phyloP scores from a whole-genome alignment of 53 echinoderm and acorn worm species.

The Patiria pectinifera region DNA sequence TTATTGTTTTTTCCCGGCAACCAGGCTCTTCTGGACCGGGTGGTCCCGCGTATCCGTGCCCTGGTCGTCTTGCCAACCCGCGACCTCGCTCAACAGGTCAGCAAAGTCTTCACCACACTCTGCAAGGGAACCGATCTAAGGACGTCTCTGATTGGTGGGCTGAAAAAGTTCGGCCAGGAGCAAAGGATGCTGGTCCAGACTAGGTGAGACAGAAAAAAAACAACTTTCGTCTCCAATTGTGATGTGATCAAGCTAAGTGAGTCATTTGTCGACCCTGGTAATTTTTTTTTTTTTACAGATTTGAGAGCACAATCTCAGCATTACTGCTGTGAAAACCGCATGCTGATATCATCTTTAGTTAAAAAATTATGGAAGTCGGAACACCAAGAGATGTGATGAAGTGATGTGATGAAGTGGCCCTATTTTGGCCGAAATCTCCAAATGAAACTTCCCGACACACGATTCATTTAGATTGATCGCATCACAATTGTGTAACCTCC shows the following conservation, averaged over 20 bases:
- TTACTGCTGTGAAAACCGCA: no score
- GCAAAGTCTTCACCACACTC: slow-evolving; percentile 74
- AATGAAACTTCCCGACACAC: no score
- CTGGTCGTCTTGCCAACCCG: slow-evolving; percentile 92
- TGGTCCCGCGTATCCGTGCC: slow-evolving; percentile 78
- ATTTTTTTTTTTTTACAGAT: no score
- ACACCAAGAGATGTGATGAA: no score
- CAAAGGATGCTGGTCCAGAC: slow-evolving; percentile 76
- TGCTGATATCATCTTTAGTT: no score
- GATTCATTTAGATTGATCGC: no score
- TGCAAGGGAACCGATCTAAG: slow-evolving; percentile 76
- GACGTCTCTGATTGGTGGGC: slow-evolving; percentile 80
- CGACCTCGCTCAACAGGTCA: slow-evolving; percentile 90
- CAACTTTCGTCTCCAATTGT: background rate
- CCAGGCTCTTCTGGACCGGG: slow-evolving; percentile 79
- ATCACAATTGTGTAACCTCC: no score
- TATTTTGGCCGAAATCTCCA: no score
- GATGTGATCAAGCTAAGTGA: background rate
- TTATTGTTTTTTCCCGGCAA: background rate
- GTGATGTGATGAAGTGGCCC: no score
- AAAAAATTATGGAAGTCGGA: no score
- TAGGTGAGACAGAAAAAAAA: slow-evolving; percentile 62
- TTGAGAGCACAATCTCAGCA: no score
- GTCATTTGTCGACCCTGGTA: no score
- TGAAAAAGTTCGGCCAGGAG: slow-evolving; percentile 82